Conservation (phyloP, 2,113 vertebrate species). For the Oncorhynchus masou region DNA sequence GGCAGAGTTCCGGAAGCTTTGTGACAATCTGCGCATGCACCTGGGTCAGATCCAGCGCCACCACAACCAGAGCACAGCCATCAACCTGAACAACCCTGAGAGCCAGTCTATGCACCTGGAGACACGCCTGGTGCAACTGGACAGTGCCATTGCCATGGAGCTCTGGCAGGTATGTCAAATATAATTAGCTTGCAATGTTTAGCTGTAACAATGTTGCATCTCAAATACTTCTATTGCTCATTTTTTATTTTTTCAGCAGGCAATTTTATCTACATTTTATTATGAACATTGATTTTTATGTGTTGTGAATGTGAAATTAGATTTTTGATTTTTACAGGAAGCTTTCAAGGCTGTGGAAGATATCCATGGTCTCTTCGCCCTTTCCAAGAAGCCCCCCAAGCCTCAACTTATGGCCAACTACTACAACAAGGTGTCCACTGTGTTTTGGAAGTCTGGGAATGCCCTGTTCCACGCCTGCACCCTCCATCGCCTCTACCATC, state of each 20-base stretch:
- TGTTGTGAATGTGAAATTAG: no score
- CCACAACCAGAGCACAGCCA: constrained; percentile 98
- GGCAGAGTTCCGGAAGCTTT: constrained; percentile 96
- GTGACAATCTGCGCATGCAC: constrained; percentile 97
- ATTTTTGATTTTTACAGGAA: constrained; percentile 77
- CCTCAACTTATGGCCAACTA: constrained; percentile 99
- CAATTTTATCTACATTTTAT: neutral
- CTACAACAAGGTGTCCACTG: constrained; percentile 98
- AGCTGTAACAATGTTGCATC: no score
- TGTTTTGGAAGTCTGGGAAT: constrained; percentile 99
- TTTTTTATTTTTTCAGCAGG: no score
- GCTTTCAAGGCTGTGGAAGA: constrained; percentile 99
- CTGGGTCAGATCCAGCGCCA: constrained; percentile 96
- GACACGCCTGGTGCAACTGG: constrained; percentile 94
- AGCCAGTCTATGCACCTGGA: constrained; percentile 99
- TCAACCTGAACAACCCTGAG: constrained; percentile 98
- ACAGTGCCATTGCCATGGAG: constrained; percentile 99
- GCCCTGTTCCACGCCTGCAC: constrained; percentile 95
- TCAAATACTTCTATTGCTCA: no score
- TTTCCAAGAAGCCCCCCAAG: constrained; percentile 98
- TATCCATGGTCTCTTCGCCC: constrained; percentile 94
- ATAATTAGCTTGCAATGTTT: no score
- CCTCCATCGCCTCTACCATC: constrained; percentile 93
- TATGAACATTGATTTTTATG: no score
- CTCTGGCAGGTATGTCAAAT: constrained; percentile 87